Evolutionary conservation across 1,140 invertebrate genomes (phyloP).

Genomic region (Delia radicum): DNA sequence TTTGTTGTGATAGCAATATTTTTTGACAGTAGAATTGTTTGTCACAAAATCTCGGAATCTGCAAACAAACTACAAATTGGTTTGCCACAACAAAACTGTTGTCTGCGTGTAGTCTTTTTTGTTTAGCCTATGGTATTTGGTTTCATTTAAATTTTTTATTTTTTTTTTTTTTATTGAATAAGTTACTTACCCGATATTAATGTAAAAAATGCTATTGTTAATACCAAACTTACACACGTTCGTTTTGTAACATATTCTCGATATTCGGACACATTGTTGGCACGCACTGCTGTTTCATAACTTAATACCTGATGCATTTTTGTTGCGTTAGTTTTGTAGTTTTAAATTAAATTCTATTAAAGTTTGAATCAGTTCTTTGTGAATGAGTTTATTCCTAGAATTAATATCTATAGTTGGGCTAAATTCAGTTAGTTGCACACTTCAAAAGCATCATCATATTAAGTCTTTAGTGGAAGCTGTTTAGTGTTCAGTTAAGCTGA

Average conservation of each 20-base stretch:
- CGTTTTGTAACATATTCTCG: slow-evolving; percentile 52
- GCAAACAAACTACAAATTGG: too few species aligned
- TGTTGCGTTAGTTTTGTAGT: background rate
- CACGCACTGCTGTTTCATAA: slow-evolving; percentile 54
- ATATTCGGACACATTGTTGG: slow-evolving; percentile 46
- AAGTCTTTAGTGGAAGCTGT: background rate
- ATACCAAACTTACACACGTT: slow-evolving; percentile 49
- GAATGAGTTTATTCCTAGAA: background rate
- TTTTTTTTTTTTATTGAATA: too few species aligned
- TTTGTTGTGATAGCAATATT: too few species aligned
- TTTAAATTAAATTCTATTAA: background rate
- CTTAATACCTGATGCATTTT: slow-evolving; percentile 54
- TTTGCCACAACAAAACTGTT: too few species aligned
- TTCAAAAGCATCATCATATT: background rate
- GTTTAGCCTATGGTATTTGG: background rate
- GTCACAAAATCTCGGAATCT: too few species aligned
- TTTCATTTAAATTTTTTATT: too few species aligned
- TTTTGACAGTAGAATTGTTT: too few species aligned
- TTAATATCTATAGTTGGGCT: background rate
- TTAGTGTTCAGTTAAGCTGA: background rate
- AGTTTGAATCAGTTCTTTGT: background rate
- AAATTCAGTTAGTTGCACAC: background rate
- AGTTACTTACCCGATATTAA: slow-evolving; percentile 47
- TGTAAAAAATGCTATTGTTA: slow-evolving; percentile 53
- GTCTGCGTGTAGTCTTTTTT: background rate